Conservation (phyloP, 2,113 vertebrate species). For the Oryctolagus cuniculus region DNA sequence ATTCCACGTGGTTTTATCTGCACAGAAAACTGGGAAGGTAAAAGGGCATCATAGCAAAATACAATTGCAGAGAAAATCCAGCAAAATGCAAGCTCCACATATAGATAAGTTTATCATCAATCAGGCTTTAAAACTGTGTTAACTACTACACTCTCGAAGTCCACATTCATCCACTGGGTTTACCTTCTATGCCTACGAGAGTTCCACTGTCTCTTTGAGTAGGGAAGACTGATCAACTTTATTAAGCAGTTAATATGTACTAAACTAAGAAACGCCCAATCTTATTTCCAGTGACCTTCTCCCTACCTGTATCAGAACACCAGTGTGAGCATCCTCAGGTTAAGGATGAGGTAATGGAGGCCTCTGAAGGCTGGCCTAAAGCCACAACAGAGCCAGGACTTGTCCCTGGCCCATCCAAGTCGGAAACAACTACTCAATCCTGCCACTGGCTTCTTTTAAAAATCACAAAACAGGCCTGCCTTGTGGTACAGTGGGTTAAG, state of each 20-base stretch:
- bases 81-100: not conserved
- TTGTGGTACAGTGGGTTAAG: too few relatives aligned
- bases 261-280: not conserved
- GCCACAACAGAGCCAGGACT: not conserved
- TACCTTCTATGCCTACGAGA: not conserved
- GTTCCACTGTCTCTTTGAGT: not conserved
- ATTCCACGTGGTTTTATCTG: not conserved
- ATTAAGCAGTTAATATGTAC: fast-evolving
- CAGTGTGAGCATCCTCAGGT: not conserved
- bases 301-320: not conserved
- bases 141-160: not conserved
- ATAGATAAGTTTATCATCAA: not conserved
- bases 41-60: not conserved
- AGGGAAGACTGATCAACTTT: not conserved
- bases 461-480: not conserved
- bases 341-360: not conserved
- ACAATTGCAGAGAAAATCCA: not conserved
- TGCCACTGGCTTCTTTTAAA: not conserved
- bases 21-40: not conserved
- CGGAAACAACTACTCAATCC: not conserved
- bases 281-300: not conserved
- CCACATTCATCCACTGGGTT: not conserved
- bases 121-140: not conserved
- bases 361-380: not conserved
- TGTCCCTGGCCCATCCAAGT: not conserved